Base-by-base conservation (phyloP, 2,888 invertebrate genomes). In the Lordiphosa fenestrarum region DNA sequence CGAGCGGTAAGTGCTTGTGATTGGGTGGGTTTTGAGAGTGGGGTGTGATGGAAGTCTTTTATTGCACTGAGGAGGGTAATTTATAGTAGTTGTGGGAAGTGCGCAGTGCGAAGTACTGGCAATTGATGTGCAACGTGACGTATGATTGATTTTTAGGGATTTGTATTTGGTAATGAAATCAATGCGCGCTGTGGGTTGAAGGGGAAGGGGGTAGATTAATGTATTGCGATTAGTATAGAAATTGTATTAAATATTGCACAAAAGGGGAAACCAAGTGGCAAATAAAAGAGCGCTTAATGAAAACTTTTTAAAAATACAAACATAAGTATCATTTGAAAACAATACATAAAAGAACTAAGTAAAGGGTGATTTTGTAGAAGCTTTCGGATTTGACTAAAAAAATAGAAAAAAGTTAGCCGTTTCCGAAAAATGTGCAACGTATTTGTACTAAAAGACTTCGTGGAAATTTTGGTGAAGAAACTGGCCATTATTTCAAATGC, bases 1-100 rank as follows among this genome's bases (percentile, higher is more conserved):
- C 87, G 92, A 93, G 80, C 93, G 94, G 94, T 94, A 89, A 87
- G 87, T 84, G 5, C 6, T 50, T 6, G 30, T 10, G 15, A 44
- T 44, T 4, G 3, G 23, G 35, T 3, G 4, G 9, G 23, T 4
- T 9, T 49, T 6, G 21, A 6, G 19, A 25, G 4, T 33, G 21
- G 36, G 12, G 6, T 23, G 35, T 25, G n/a, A 25, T n/a, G 25
- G 12, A 39, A 23, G 23, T 1, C 41, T 25, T 42, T 48, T 39
- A 37, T 38, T 41, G 13, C 6, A 35, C 21, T 36, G 36, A 7
- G 10, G 7, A 40, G 30, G 19, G 37, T 48, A 60, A 71, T 71
- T 62, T 68, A 76, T 69, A 53, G 59, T 53, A 37, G 30, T n/a
- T 13, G 9, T 9, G 23, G 38, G 48, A 5, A 36, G 30, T 30